Evolutionary conservation across 1,140 invertebrate genomes (phyloP), one percentile per base, ranked within the genome.

Genomic region (Bombus balteatus): DNA sequence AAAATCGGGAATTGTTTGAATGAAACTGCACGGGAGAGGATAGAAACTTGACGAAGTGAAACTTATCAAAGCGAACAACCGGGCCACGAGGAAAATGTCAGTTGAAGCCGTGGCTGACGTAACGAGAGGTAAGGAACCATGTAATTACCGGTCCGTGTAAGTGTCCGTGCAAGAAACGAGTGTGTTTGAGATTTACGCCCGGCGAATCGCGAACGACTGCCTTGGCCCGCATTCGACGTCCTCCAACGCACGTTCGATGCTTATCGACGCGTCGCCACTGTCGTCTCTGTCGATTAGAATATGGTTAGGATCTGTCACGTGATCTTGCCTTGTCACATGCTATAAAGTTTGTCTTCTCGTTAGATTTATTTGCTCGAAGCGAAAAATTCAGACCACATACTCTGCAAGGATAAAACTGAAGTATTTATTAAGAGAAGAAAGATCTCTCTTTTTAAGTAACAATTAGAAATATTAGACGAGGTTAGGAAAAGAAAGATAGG

Each of bases 161-260:
- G 53, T 73, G 70, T 81, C 70, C 57, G 81, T 68, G 73, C 62
- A 79, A 71, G 47, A 15, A 84, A 80, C 83, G 53, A 62, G 47
- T 41, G 75, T 79, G 28, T 80, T 72, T 65, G 22, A 85, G 43
- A 81, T 73, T 65, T 65, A 81, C 68, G 77, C 53, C 62, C 47
- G 82, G 43, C 47, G 37, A 68, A 83, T 80, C 57, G 83, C 34
- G 76, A 0, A 62, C n/a, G 28, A 53, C 57, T 71, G 32, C 83
- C 83, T 81, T 85, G 83, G 77, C 78, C 78, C 78, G 70, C 68
- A 85, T 85, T 85, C 70, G 70, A 34, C 78, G 83, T 78, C 82
- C 75, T 83, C 71, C 53, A 70, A 80, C 78, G 65, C n/a, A 75
- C 15, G 57, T 75, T 82, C 57, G 53, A 82, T 43, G 72, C n/a